phyloP scores from a whole-genome alignment of 2,888 invertebrate species.

The Metallyticus violacea region DNA sequence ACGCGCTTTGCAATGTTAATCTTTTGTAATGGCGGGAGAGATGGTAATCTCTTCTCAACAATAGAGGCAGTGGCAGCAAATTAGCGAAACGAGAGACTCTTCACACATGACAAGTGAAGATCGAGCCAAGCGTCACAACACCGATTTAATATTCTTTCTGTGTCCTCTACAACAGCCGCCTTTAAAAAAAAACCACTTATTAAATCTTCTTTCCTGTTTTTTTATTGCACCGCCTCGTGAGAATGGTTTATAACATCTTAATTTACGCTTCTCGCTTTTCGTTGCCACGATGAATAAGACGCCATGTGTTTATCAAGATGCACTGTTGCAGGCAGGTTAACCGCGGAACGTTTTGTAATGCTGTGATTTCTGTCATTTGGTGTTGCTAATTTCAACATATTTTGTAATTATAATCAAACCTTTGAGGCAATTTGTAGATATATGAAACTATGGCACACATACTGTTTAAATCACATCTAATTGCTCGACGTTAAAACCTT shows the following conservation, averaged over 20 bases:
- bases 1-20: not conserved
- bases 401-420: too few relatives aligned
- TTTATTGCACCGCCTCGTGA: not conserved
- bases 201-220: not conserved
- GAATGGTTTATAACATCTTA: not conserved
- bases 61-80: not conserved
- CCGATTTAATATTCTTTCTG: not conserved
- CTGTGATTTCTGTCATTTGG: too few relatives aligned
- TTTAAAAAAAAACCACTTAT: not conserved
- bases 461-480: too few relatives aligned
- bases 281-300: not conserved
- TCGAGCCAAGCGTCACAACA: not conserved
- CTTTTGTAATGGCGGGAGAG: not conserved
- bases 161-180: not conserved
- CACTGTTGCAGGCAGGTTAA: not conserved
- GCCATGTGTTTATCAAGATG: not conserved
- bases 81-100: not conserved
- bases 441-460: too few relatives aligned
- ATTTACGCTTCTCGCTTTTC: not conserved
- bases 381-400: not conserved
- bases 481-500: too few relatives aligned
- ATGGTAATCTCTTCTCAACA: not conserved
- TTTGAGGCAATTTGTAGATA: not conserved
- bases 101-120: not conserved
- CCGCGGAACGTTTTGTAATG: not conserved